These are phyloP conservation scores for Gymnorhina tibicen DNA, from an alignment of 2,113 vertebrate species.

Conservation along the genomic window DNA sequence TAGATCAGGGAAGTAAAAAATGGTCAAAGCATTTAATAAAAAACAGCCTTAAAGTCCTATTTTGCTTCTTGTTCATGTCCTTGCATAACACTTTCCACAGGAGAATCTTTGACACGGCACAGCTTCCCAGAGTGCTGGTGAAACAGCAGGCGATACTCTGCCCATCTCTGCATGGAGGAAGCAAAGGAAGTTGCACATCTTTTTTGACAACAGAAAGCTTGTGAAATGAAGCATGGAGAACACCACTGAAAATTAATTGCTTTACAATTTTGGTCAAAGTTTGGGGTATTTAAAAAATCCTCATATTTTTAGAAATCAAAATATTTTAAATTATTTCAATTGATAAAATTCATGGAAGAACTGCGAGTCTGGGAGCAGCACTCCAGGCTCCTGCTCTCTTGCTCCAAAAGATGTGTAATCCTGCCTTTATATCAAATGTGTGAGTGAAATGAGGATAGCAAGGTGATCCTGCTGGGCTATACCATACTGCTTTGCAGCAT, in stretches of 20 bases:
- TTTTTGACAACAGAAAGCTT: neutral
- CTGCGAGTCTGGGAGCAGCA: rapidly evolving
- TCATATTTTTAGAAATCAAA: neutral
- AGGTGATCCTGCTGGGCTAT: constrained; percentile 6
- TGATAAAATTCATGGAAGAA: neutral
- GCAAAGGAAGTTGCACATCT: neutral
- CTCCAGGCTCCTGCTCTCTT: neutral
- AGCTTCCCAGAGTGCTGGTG: neutral
- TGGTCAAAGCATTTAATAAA: neutral
- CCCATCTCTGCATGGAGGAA: neutral
- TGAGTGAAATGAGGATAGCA: neutral
- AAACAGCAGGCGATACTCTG: neutral
- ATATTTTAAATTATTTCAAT: neutral
- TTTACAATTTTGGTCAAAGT: neutral
- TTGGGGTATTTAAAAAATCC: neutral
- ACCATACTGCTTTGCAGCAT: neutral
- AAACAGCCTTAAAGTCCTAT: neutral
- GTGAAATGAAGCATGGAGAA: neutral
- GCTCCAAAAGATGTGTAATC: neutral
- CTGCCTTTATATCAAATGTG: neutral
- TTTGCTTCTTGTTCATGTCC: neutral
- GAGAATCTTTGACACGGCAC: neutral
- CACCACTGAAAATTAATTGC: neutral
- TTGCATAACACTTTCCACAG: neutral
- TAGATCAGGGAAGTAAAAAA: neutral